Base-by-base conservation (phyloP, 2,113 vertebrate species). In the Cyrtonyx montezumae region DNA sequence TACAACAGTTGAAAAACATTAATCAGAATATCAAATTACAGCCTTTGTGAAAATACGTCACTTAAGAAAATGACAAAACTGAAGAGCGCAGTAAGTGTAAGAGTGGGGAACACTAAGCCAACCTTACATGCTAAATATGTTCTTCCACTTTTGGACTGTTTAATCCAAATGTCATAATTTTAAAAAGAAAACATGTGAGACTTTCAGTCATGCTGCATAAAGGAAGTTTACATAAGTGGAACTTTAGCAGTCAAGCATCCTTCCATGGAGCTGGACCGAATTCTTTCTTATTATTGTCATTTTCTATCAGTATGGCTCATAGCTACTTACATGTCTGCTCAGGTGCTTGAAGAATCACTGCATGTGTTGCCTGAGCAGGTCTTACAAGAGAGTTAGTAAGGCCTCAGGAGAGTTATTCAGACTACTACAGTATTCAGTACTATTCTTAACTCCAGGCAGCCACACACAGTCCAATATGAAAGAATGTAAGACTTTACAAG, bases 121-220 rank as follows among this genome's bases (percentile, higher is more conserved):
- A 26, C 22, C 59, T 79, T 49, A 34, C 4, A 74, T 28, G 45
- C 71, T 42, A 45, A 87, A 92, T 81, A 68, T 14, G 5, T 73
- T 76, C 74, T 61, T 58, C 94, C 51, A 21, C 66, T 71, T 66
- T 86, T 7, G 1, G 56, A 74, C 79, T 78, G 43, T 46, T 87
- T 75, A 80, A 86, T 81, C 32, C 65, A 93, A 93, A 88, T 30
- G 66, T 32, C 88, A 81, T 2, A 55, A 63, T 81, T 93, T 91
- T 85, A 34, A 67, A 94, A 77, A 69, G 48, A 43, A 81, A 84
- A 87, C 1, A 70, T 92, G 88, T 43, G 80, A 96, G 94, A 96
- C 92, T 89, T 87, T 80, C 67, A 92, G 78, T 88, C 94, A 89
- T 94, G 69, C 84, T 73, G 88, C 69, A 92, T 94, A 84, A 96